Evolutionary conservation across 2,888 invertebrate genomes (phyloP), one percentile per base, ranked within the genome.

Genomic region (Oscheius myriophilus): DNA sequence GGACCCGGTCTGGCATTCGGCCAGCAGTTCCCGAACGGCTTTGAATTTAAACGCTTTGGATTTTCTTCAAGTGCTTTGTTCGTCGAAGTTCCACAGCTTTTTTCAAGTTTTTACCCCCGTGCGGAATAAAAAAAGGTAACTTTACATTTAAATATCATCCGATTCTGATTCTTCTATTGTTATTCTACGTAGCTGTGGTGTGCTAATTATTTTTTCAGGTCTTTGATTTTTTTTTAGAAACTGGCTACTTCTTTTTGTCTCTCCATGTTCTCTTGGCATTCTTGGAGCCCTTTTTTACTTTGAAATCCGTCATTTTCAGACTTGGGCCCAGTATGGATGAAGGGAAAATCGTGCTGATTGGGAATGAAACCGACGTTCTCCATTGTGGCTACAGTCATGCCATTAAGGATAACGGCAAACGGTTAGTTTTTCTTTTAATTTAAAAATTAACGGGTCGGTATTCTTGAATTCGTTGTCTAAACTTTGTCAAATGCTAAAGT

Each of bases 341-440:
- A 45, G 84, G 81, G 12, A 78, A 78, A 69, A 82, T 85, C 62
- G 76, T 85, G 18, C 65, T 85, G 25, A 72, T 85, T 49, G 84
- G 84, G 12, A 81, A 83, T 71, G 85, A 85, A 54, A 72, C 80
- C 26, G 85, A 85, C 61, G 70, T 83, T 41, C 72, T 85, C 41
- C 85, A 85, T 59, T 82, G 79, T 51, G 85, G 84, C 21, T 84
- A 78, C 70, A 76, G 71, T 43, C 77, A 76, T 63, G 78, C 85
- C 6, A 76, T 85, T 6, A 82, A 71, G 49, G 78, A 83, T 41
- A 70, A 64, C 12, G 85, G 83, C 33, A 82, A 80, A 70, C 63
- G 85, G 84, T 85, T 25, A 49, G 26, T 58, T 46, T 46, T 43
- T 58, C n/a, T n/a, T n/a, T 26, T 63, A 11, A 2, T 55, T 58